These are phyloP conservation scores for Xylocopa sonorina DNA, from an alignment of 1,140 invertebrate species.

Conservation along the genomic window DNA sequence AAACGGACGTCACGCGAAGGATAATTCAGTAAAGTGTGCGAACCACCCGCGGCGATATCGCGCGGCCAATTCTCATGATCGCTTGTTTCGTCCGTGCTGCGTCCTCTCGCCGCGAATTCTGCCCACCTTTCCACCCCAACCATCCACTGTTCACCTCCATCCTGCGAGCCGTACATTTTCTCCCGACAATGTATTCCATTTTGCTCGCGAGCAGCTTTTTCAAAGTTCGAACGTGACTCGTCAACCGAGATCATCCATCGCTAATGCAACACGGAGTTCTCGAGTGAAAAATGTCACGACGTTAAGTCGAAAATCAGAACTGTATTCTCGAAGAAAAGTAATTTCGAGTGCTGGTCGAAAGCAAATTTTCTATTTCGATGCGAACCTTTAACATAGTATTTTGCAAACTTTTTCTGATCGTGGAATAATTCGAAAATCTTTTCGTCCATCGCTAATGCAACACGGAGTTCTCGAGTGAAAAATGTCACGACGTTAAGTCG, in stretches of 20 bases:
- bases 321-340: no score
- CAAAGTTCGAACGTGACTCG: constrained; percentile 15
- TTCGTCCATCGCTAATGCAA: no score
- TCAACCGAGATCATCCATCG: neutral
- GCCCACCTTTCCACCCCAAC: neutral
- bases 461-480: neutral
- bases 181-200: neutral
- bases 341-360: no score
- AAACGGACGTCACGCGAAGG: neutral
- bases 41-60: neutral
- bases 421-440: no score
- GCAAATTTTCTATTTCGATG: no score
- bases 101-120: neutral
- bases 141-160: neutral
- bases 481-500: neutral
- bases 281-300: neutral
- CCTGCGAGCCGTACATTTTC: neutral
- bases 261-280: no score
- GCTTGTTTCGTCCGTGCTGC: constrained; percentile 1
- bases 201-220: neutral
- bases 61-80: neutral
- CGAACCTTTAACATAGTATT: no score
- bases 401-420: no score
- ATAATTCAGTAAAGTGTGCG: constrained; percentile 8
- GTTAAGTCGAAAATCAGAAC: no score